These are phyloP conservation scores for Trichonephila clavata DNA, from an alignment of 1,140 invertebrate species.

Conservation along the genomic window DNA sequence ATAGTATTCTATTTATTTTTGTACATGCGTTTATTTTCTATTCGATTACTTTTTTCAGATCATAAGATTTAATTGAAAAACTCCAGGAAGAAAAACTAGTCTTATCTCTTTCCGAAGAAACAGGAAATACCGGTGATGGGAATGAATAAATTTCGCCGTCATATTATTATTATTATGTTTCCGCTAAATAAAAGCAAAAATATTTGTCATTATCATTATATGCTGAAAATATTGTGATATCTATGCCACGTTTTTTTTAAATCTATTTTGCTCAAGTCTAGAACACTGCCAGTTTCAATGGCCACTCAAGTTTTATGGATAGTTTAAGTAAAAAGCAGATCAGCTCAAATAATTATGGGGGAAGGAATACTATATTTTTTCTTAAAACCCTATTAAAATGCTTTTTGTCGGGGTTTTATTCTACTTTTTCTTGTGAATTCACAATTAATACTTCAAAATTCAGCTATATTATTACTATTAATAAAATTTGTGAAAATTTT, in stretches of 20 bases:
- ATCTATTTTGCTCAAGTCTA: slow-evolving; percentile 62
- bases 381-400: background rate
- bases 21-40: background rate
- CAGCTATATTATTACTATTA: background rate
- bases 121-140: slow-evolving; percentile 22
- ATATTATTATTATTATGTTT: slow-evolving; percentile 14
- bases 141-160: background rate
- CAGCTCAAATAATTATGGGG: background rate
- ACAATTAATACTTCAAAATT: background rate
- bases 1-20: background rate
- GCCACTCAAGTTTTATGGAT: background rate
- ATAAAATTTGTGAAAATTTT: background rate
- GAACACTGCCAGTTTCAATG: slow-evolving; percentile 68
- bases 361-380: background rate
- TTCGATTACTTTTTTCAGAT: background rate
- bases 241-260: background rate
- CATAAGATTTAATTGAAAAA: slow-evolving; percentile 15
- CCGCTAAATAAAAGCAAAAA: background rate
- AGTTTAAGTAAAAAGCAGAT: background rate
- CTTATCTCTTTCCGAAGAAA: slow-evolving; percentile 29
- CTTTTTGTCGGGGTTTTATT: background rate
- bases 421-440: background rate
- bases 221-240: slow-evolving; percentile 68
- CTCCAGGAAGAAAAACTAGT: slow-evolving; percentile 40
- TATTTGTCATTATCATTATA: background rate